These are phyloP conservation scores for Morpho deidamia DNA, from an alignment of 2,888 invertebrate genomes.

Conservation along the genomic window DNA sequence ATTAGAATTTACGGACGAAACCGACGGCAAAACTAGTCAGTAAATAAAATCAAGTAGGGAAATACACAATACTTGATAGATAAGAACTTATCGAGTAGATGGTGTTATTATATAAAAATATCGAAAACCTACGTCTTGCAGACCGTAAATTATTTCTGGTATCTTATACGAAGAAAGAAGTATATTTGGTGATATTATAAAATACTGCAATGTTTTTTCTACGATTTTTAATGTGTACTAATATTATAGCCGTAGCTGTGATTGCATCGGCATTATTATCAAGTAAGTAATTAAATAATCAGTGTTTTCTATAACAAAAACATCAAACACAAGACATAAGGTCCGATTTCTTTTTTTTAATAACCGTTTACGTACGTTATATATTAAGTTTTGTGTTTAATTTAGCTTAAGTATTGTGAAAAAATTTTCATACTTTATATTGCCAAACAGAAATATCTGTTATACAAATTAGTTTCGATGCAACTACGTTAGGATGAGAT, in stretches of 20 bases:
- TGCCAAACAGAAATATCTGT: too few relatives aligned
- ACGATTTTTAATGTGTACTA: conserved; percentile 4
- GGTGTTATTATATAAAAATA: not conserved
- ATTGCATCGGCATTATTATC: not conserved
- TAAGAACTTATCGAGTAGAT: not conserved
- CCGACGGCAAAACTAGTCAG: too few relatives aligned
- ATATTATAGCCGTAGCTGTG: conserved; percentile 2
- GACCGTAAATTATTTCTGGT: not conserved
- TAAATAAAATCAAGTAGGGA: not conserved
- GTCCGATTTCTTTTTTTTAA: too few relatives aligned
- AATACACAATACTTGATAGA: not conserved
- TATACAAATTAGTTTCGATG: too few relatives aligned
- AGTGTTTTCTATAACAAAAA: too few relatives aligned
- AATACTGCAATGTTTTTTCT: conserved; percentile 7
- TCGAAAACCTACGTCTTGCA: not conserved
- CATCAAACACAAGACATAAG: too few relatives aligned
- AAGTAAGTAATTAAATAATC: conserved; percentile 6
- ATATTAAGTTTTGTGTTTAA: too few relatives aligned
- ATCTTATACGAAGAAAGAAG: not conserved
- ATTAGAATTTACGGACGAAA: too few relatives aligned
- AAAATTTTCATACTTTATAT: too few relatives aligned
- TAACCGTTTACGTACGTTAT: too few relatives aligned
- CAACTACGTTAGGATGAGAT: too few relatives aligned
- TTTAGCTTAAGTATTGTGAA: too few relatives aligned
- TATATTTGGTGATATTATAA: not conserved